Conservation (phyloP, 2,888 invertebrate species). For the Drosophila yooni region DNA sequence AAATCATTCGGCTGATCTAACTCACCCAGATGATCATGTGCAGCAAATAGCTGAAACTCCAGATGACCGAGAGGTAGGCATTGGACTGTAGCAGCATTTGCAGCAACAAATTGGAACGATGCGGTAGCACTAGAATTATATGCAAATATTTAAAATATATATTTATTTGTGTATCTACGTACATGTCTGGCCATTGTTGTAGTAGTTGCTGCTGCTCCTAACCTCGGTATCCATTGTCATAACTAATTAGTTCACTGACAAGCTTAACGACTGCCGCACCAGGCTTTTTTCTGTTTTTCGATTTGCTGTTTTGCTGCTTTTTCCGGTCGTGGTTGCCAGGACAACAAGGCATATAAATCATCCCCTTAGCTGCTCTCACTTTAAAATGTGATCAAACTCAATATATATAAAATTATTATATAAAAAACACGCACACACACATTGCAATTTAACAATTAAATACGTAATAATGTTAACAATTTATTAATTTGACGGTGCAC, state of each 20-base stretch:
- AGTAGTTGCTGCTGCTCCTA: constrained; percentile 17
- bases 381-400: neutral
- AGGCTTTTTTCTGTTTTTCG: neutral
- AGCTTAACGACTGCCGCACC: neutral
- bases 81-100: constrained; percentile 96
- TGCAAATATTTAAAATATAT: neutral
- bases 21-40: constrained; percentile 78
- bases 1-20: neutral
- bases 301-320: neutral
- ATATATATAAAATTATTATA: neutral
- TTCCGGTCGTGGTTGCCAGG: constrained; percentile 29
- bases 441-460: neutral
- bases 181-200: constrained; percentile 31
- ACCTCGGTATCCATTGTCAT: constrained; percentile 21
- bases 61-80: constrained; percentile 90
- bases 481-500: neutral
- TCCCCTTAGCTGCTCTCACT: constrained; percentile 1
- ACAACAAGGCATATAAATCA: constrained; percentile 17
- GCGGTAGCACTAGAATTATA: constrained; percentile 62
- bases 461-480: neutral
- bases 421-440: neutral
- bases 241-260: neutral
- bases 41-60: constrained; percentile 86
- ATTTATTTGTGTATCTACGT: neutral
- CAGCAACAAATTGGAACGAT: constrained; percentile 87